A percentile compares a stretch with the other conserved stretches of the same genome.
Evolutionary conservation across 92 coral and sea anemone species (phyloP).

Genomic region (Zoanthus sociatus): DNA sequence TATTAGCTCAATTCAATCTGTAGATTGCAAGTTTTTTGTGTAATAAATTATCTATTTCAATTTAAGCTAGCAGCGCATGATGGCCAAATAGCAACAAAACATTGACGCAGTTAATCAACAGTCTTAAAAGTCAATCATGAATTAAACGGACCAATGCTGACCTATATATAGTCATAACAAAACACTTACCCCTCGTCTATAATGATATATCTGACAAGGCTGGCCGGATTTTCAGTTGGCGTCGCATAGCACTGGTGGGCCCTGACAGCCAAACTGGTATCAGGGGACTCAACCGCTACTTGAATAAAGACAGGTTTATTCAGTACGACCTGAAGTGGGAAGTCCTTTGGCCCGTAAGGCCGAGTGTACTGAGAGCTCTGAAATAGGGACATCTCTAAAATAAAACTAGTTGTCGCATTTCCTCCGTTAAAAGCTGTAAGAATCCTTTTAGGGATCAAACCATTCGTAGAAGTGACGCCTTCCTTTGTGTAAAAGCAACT

Average conservation of each 20-base stretch:
- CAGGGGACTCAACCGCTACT: slow-evolving; percentile 81
- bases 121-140: too few species aligned
- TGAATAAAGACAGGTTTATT: slow-evolving; percentile 80
- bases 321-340: slow-evolving; percentile 77
- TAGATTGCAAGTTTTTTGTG: too few species aligned
- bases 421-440: slow-evolving; percentile 76
- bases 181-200: slow-evolving; percentile 54
- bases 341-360: slow-evolving; percentile 71
- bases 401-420: slow-evolving; percentile 74
- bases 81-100: too few species aligned
- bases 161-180: not conserved
- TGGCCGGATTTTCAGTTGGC: slow-evolving; percentile 81
- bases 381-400: slow-evolving; percentile 74
- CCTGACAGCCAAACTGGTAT: slow-evolving; percentile 69
- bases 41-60: too few species aligned
- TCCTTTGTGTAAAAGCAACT: slow-evolving; percentile 83
- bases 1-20: too few species aligned
- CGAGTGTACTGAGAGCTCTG: slow-evolving; percentile 49
- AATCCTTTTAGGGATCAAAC: slow-evolving; percentile 81
- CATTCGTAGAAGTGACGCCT: slow-evolving; percentile 88
- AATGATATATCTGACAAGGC: slow-evolving; percentile 74
- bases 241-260: slow-evolving; percentile 90
- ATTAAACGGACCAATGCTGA: too few species aligned
- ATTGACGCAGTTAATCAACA: too few species aligned
- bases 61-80: too few species aligned